Evolutionary conservation across 2,113 vertebrate genomes (phyloP).

Genomic region (Gnathonemus longibarbis): DNA sequence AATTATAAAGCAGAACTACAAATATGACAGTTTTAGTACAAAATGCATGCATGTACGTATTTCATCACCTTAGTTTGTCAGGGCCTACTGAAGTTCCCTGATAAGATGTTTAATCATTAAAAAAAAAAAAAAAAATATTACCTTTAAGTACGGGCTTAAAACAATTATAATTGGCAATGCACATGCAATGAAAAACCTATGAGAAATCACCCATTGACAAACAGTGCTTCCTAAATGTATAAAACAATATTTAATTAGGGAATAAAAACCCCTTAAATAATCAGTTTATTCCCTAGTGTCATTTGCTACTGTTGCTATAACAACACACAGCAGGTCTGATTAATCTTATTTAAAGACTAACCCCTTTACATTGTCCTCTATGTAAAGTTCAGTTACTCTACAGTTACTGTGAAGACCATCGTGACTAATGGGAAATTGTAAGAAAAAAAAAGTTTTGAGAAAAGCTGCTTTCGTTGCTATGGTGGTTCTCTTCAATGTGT

Average conservation of each 20-base stretch:
- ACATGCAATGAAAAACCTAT: constrained; percentile 17
- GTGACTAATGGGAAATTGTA: not conserved
- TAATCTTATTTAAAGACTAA: not conserved
- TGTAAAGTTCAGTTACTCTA: not conserved
- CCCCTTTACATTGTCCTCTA: not conserved
- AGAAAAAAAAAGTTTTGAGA: not conserved
- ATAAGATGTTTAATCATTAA: not conserved
- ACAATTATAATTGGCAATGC: not conserved
- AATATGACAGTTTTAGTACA: not conserved
- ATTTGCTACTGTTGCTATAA: constrained; percentile 31
- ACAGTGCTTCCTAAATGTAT: constrained; percentile 28
- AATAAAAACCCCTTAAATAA: constrained; percentile 38
- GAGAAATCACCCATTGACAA: constrained; percentile 24
- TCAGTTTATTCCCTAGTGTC: constrained; percentile 38
- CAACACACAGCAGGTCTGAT: not conserved
- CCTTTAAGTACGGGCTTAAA: not conserved
- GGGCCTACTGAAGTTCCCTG: not conserved
- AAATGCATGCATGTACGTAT: not conserved
- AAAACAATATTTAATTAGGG: constrained; percentile 39
- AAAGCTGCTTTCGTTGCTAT: not conserved
- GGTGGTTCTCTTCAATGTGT: not conserved
- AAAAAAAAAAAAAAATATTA: not conserved
- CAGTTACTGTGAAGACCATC: not conserved
- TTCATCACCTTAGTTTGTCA: not conserved
- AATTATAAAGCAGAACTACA: not conserved